phyloP scores from a whole-genome alignment of 2,797 vertebrate species.

The Alca torda region DNA sequence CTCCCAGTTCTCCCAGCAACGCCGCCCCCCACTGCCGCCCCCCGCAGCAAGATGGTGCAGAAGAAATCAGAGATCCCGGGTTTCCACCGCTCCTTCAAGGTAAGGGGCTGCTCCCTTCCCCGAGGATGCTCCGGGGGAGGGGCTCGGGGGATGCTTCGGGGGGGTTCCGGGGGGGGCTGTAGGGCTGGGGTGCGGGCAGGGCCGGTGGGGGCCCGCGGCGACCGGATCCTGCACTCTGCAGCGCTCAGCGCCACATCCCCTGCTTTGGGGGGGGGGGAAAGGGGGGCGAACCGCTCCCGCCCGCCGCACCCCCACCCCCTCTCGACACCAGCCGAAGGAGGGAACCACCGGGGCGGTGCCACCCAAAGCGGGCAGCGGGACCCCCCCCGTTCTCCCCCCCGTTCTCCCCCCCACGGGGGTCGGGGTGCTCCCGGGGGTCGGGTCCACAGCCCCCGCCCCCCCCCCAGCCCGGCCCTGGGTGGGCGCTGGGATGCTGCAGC shows the following conservation, averaged over 20 bases:
- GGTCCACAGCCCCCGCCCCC: no score
- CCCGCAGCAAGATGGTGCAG: slow-evolving; percentile 88
- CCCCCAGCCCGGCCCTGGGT: no score
- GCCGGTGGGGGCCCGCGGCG: background rate
- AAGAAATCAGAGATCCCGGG: slow-evolving; percentile 92
- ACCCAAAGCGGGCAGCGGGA: background rate
- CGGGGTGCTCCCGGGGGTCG: background rate
- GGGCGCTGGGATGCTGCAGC: background rate
- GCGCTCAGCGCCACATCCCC: background rate
- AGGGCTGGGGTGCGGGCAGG: background rate
- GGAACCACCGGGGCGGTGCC: background rate
- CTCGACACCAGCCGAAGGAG: background rate
- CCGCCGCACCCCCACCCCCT: no score
- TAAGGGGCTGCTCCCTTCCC: slow-evolving; percentile 53
- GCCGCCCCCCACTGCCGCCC: background rate
- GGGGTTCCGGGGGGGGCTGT: background rate
- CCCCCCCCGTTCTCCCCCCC: no score
- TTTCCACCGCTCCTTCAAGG: slow-evolving; percentile 95
- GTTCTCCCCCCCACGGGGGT: background rate
- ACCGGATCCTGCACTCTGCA: background rate
- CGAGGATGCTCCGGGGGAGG: background rate
- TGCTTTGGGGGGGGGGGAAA: background rate
- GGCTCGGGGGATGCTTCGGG: no score
- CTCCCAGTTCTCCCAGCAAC: background rate
- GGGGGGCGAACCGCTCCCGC: background rate